These are phyloP conservation scores for Poecile montanus DNA, from an alignment of 2,797 vertebrate species.

Conservation along the genomic window DNA sequence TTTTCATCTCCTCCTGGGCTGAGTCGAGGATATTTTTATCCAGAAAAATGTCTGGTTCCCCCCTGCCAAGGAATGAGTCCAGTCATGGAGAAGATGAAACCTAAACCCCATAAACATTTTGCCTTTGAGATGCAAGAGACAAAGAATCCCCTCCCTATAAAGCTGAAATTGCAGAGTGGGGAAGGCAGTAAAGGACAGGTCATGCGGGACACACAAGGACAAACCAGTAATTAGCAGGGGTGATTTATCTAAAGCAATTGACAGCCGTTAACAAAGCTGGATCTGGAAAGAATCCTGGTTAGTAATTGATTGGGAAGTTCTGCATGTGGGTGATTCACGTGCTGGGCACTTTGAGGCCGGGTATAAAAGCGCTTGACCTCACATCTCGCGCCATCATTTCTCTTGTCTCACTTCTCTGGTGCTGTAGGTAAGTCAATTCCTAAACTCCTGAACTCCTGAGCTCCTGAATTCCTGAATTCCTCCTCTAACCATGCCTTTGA, in stretches of 20 bases:
- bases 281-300: not conserved
- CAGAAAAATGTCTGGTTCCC: not conserved
- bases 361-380: constrained; percentile 11
- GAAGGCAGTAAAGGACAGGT: not conserved
- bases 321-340: not conserved
- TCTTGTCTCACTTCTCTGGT: not conserved
- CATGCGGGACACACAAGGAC: accelerated
- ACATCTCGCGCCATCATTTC: not conserved
- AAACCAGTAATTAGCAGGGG: not conserved
- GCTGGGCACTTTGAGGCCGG: not conserved
- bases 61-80: not conserved
- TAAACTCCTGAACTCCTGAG: not conserved
- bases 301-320: not conserved
- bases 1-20: not conserved
- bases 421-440: constrained; percentile 35
- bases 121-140: not conserved
- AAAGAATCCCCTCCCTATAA: not conserved
- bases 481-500: not conserved
- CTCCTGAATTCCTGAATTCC: not conserved
- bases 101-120: not conserved
- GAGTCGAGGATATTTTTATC: not conserved
- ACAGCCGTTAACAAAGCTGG: not conserved
- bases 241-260: not conserved
- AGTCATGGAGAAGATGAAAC: not conserved
- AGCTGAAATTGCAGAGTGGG: not conserved